Evolutionary conservation across 2,797 vertebrate genomes (phyloP), one percentile per base, ranked within the genome.

Genomic region (Poeciliopsis turneri): DNA sequence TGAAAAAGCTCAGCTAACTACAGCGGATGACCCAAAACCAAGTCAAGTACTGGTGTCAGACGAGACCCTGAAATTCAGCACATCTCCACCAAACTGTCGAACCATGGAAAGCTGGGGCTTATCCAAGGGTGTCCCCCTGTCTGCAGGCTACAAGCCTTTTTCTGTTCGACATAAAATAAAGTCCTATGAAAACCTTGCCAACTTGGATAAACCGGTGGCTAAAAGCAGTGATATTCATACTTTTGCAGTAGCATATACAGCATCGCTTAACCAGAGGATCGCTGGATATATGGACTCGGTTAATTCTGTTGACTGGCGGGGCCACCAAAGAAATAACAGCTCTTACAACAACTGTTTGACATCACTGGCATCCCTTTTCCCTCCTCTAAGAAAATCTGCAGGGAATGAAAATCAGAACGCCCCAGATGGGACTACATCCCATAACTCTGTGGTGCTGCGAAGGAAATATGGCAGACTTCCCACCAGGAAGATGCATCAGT

Each of bases 141-240:
- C 96, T 0, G 92, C 94, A 15, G 96, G 97, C 82, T 91, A 94
- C 70, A 95, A 95, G 89, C 97, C 96, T 33, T 97, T 98, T 90
- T 98, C 98, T 41, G 97, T 99, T 59, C 96, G 96, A 82, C 97
- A 98, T 84, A 96, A 97, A 86, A 99, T 99, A 82, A 98, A 98
- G 88, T 99, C 97, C 16, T 99, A 98, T 47, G 98, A 99, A 94
- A 99, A 97, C 82, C 87, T 99, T 86, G 97, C 97, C 55, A 95
- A 96, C 90, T 96, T 97, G 39, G 97, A 98, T 86, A 94, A 95
- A 84, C 94, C 95, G 0, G 39, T 93, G 0, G 86, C 96, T 77
- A 97, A 94, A 91, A 90, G 94, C 20, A 95, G 95, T 1, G 95
- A 97, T 13, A 89, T 95, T 47, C 95, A 96, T 2, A 96, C 96